phyloP scores from a whole-genome alignment of 2,113 vertebrate genomes.

The Anser brachyrhynchus region DNA sequence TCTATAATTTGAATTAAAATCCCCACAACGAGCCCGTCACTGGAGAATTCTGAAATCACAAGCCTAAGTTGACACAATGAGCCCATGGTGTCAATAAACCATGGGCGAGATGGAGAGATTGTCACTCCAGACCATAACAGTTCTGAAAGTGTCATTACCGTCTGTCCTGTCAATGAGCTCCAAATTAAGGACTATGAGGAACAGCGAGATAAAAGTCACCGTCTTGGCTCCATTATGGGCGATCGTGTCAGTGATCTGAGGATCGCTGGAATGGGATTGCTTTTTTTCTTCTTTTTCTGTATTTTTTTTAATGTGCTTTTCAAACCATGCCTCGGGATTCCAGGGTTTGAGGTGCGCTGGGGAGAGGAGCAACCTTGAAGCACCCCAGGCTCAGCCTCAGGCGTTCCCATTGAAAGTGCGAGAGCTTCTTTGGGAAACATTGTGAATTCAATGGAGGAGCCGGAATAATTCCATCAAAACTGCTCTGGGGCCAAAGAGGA shows the following conservation, averaged over 20 bases:
- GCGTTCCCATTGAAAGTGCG: constrained; percentile 43
- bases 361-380: constrained; percentile 42
- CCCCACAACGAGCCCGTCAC: constrained; percentile 27
- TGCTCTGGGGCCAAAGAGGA: constrained; percentile 9
- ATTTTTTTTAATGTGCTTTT: constrained; percentile 29
- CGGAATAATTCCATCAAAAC: constrained; percentile 58
- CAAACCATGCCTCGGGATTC: constrained; percentile 26
- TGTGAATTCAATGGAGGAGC: constrained; percentile 43
- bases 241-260: constrained; percentile 69
- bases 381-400: constrained; percentile 34
- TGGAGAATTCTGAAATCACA: constrained; percentile 68
- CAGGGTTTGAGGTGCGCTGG: constrained; percentile 27
- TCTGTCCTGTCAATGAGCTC: constrained; percentile 75
- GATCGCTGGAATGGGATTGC: constrained; percentile 30
- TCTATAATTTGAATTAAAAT: constrained; percentile 64
- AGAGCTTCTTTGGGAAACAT: constrained; percentile 36
- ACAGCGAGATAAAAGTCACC: constrained; percentile 73
- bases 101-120: constrained; percentile 68
- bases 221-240: constrained; percentile 67
- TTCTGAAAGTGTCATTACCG: constrained; percentile 77
- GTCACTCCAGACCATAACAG: constrained; percentile 73
- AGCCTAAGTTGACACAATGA: constrained; percentile 75
- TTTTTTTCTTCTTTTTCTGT: background rate
- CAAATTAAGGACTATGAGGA: constrained; percentile 69
- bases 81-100: constrained; percentile 73